Base-by-base conservation (phyloP, 2,113 vertebrate species). In the Phocoena phocoena region DNA sequence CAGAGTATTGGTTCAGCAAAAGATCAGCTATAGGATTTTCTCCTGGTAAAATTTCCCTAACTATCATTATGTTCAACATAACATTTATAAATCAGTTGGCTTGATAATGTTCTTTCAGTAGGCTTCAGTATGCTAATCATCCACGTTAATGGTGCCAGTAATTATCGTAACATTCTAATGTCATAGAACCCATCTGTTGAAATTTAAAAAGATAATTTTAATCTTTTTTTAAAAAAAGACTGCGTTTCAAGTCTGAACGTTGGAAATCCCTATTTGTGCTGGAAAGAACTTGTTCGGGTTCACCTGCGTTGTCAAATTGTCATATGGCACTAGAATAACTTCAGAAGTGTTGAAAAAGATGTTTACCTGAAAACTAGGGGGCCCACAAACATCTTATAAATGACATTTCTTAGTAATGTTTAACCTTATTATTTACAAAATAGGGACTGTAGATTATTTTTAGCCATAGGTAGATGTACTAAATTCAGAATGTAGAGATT, bases 61-160 rank as follows among this genome's bases (percentile, higher is more conserved):
- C 83, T 53, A 58, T 92, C 1, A 63, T 28, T 36, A 1, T 36
- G n/a, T 55, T 93, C 50, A 87, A 86, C 84, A 74, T 38, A 95
- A 8, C 25, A 50, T 97, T 97, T 93, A 50, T 88, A 90, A 92
- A 89, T 98, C 31, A 74, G 55, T 84, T 88, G 79, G 53, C 44
- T 97, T 86, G 71, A 38, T 81, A 97, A 97, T 71, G 63, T 1
- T 94, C n/a, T 95, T 98, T 96, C 86, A 77, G 86, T 92, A 50
- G 38, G 33, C 38, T 94, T 93, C 47, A 18, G 31, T 87, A n/a
- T 76, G 82, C 74, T 31, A 88, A 26, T 65, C 26, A 68, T 77
- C 70, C 31, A 62, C 74, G 76, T 92, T 95, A 98, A 96, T 97
- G 96, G 68, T 73, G 74, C 41, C 50, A 67, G 41, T 96, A 85